phyloP scores from a whole-genome alignment of 92 coral and sea anemone genomes.

The Porites divaricata region DNA sequence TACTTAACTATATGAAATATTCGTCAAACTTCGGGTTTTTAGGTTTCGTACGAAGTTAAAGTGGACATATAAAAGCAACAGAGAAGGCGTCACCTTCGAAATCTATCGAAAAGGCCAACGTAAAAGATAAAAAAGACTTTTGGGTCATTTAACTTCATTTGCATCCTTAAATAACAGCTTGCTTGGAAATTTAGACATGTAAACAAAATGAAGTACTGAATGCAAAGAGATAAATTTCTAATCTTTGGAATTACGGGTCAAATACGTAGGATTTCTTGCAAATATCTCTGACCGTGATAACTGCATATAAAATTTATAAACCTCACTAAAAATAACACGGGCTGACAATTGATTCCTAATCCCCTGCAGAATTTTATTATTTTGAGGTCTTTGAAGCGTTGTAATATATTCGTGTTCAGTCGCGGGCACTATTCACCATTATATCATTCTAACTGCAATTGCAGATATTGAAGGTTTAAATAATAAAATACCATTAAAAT shows the following conservation, averaged over 20 bases:
- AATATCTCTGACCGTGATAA: background rate
- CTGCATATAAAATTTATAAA: background rate
- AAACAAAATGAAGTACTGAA: conserved; percentile 3
- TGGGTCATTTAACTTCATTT: background rate
- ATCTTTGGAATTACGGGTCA: background rate
- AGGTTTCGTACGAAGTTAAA: too few species aligned
- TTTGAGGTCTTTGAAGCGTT: background rate
- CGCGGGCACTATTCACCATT: background rate
- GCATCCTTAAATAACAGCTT: background rate
- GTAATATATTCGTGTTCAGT: background rate
- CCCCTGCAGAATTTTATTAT: conserved; percentile 14
- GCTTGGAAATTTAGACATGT: conserved; percentile 31
- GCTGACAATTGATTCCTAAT: conserved; percentile 4
- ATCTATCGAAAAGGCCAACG: background rate
- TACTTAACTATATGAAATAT: background rate
- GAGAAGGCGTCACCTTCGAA: background rate
- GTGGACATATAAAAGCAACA: too few species aligned
- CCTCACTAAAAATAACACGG: background rate
- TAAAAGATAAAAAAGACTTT: background rate
- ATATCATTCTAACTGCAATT: background rate
- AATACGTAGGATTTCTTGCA: background rate
- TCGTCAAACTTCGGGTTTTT: too few species aligned
- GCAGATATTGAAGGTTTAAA: background rate
- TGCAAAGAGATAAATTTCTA: background rate
- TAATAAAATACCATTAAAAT: background rate